phyloP scores from a whole-genome alignment of 2,797 vertebrate genomes.

The Danio albolineatus region DNA sequence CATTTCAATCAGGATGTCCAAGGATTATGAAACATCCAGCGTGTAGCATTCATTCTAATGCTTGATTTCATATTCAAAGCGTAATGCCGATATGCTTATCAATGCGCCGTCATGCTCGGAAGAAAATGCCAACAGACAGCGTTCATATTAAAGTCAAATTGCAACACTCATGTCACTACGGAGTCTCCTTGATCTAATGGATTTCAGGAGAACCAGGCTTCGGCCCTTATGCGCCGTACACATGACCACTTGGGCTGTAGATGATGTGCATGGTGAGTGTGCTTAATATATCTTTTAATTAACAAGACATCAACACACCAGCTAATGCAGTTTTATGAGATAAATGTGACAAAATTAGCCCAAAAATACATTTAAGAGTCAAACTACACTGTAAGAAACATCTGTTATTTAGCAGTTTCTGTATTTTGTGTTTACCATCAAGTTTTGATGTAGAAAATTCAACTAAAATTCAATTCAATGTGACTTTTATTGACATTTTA shows the following conservation, averaged over 20 bases:
- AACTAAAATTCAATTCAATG: too few species aligned
- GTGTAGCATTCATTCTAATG: slow-evolving; percentile 50
- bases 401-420: too few species aligned
- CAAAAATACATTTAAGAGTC: too few species aligned
- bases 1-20: slow-evolving; percentile 53
- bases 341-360: too few species aligned
- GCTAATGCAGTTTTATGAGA: not conserved
- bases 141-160: slow-evolving; percentile 34
- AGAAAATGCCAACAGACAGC: slow-evolving; percentile 49
- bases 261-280: not conserved
- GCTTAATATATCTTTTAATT: slow-evolving; percentile 11
- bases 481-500: too few species aligned
- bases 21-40: slow-evolving; percentile 52
- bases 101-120: slow-evolving; percentile 32
- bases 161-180: slow-evolving; percentile 10
- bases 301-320: not conserved
- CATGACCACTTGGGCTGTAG: not conserved
- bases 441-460: too few species aligned
- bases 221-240: not conserved
- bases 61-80: slow-evolving; percentile 48
- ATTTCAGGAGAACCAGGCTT: slow-evolving; percentile 23
- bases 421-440: too few species aligned
- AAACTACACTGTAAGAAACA: too few species aligned
- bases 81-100: slow-evolving; percentile 51
- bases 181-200: slow-evolving; percentile 21